Conservation (phyloP, 1,140 invertebrate species). For the Drosophila lowei region DNA sequence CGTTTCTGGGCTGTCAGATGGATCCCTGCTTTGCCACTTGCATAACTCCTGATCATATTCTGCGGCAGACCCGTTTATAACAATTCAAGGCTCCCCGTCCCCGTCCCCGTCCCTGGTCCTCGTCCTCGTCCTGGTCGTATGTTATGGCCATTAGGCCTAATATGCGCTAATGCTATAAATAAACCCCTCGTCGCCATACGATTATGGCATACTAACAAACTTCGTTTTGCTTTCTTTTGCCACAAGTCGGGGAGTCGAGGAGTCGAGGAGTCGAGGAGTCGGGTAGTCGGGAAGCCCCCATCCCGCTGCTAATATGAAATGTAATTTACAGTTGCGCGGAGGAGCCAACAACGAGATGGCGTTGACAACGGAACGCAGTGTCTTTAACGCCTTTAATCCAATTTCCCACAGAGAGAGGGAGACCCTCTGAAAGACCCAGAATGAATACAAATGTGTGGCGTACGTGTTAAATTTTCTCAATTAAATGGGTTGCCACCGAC, state of each 20-base stretch:
- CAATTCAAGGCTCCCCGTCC: slow-evolving; percentile 35
- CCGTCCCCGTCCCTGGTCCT: not conserved
- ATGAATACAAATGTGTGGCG: slow-evolving; percentile 80
- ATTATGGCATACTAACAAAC: slow-evolving; percentile 80
- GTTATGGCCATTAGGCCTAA: slow-evolving; percentile 78
- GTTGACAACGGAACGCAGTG: slow-evolving; percentile 35
- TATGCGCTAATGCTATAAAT: slow-evolving; percentile 80
- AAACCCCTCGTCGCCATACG: slow-evolving; percentile 72
- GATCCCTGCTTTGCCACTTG: not conserved
- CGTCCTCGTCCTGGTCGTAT: slow-evolving; percentile 41
- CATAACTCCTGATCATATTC: slow-evolving; percentile 58
- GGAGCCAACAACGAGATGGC: slow-evolving; percentile 23
- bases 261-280: no score
- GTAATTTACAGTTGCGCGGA: slow-evolving; percentile 71
- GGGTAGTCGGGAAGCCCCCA: not conserved
- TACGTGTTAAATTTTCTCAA: slow-evolving; percentile 80
- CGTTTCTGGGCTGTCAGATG: not conserved
- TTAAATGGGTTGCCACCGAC: slow-evolving; percentile 69
- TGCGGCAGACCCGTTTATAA: slow-evolving; percentile 51
- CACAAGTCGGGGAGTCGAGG: slow-evolving; percentile 1
- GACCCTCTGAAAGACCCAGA: slow-evolving; percentile 40
- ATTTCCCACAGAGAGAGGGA: slow-evolving; percentile 64
- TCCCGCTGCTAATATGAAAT: slow-evolving; percentile 54
- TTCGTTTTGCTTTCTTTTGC: slow-evolving; percentile 47
- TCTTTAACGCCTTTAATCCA: slow-evolving; percentile 80